Conservation (phyloP, 2,888 invertebrate genomes). For the Trisateles emortualis region DNA sequence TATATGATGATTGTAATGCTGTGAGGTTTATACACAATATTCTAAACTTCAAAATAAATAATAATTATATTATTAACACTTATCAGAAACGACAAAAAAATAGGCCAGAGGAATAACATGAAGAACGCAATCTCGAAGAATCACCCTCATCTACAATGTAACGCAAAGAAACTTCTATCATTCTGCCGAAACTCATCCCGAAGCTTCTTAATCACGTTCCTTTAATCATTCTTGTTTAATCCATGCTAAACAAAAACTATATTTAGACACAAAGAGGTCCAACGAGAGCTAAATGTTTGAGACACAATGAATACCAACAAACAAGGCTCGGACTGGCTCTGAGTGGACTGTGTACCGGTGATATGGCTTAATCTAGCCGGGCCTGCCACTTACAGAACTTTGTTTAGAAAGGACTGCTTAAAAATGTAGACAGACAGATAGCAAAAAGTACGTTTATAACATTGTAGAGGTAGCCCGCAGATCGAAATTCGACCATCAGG, state of each 20-base stretch:
- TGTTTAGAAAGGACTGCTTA: background rate
- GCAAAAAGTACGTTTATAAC: no score
- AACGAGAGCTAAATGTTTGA: slow-evolving; percentile 22
- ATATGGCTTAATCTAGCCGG: slow-evolving; percentile 14
- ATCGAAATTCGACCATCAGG: no score
- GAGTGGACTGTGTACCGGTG: slow-evolving; percentile 14
- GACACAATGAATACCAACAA: slow-evolving; percentile 24
- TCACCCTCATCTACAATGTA: no score
- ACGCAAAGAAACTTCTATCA: background rate
- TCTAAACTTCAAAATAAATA: no score
- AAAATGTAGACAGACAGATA: no score
- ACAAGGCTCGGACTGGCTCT: slow-evolving; percentile 6
- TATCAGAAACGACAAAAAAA: no score
- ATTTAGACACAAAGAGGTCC: slow-evolving; percentile 17
- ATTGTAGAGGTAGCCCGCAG: no score
- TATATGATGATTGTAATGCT: no score
- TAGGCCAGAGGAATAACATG: no score
- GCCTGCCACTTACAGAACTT: background rate
- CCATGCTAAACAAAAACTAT: slow-evolving; percentile 15
- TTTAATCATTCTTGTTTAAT: slow-evolving; percentile 10
- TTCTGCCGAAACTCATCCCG: slow-evolving; percentile 3
- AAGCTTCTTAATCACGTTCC: background rate
- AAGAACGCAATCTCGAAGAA: no score
- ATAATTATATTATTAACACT: no score
- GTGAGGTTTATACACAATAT: no score